These are phyloP conservation scores for Thymelicus acteon DNA, from an alignment of 2,888 invertebrate species.

Conservation along the genomic window DNA sequence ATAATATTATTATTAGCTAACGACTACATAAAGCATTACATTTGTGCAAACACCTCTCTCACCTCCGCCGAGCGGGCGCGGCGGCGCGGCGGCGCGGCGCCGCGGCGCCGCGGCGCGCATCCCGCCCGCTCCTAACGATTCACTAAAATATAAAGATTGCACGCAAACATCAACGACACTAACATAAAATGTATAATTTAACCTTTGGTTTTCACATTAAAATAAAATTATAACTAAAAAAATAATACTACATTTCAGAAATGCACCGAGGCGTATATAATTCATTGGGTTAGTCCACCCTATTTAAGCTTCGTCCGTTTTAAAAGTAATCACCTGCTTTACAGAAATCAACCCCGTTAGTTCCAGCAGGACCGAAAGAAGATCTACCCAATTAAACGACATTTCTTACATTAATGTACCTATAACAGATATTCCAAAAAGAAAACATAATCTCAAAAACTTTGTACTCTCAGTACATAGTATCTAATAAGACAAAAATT, in stretches of 20 bases:
- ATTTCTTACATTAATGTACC: not conserved
- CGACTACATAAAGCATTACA: constrained; percentile 76
- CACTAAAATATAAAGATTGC: constrained; percentile 22
- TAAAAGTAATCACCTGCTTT: not conserved
- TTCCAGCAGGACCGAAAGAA: not conserved
- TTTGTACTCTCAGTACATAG: constrained; percentile 55
- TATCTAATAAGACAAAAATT: constrained; percentile 37
- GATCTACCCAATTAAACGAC: not conserved
- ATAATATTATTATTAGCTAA: constrained; percentile 66
- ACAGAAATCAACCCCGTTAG: not conserved
- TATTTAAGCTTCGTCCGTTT: not conserved
- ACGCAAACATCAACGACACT: constrained; percentile 5
- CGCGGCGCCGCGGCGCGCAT: no score
- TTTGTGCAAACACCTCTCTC: constrained; percentile 27
- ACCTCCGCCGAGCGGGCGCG: constrained; percentile 1
- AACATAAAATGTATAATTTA: constrained; percentile 24
- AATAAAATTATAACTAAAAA: constrained; percentile 17
- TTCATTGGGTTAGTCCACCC: not conserved
- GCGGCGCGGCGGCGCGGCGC: not conserved
- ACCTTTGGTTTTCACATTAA: constrained; percentile 32
- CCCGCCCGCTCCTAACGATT: not conserved
- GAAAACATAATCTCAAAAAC: constrained; percentile 37
- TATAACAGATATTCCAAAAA: constrained; percentile 7
- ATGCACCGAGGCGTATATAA: constrained; percentile 20
- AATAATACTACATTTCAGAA: constrained; percentile 36